Evolutionary conservation across 2,113 vertebrate genomes (phyloP), one percentile per base, ranked within the genome.

Genomic region (Gulo gulo): DNA sequence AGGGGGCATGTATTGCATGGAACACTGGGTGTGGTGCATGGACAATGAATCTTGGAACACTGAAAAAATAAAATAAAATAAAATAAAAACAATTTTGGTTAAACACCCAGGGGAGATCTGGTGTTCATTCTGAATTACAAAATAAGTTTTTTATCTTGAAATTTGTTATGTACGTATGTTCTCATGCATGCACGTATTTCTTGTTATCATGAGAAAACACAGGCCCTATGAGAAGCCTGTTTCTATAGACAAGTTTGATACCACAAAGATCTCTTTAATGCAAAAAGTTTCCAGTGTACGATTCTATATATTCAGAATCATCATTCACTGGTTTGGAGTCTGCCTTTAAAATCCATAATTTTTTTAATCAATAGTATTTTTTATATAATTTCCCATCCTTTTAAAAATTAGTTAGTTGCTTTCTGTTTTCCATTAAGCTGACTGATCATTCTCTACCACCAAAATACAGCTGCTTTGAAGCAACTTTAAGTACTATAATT

Each of bases 91-190:
- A 55, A 55, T 80, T 92, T 57, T 91, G 73, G 21, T 1, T 34
- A 81, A 81, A 47, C 6, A 97, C 96, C 34, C 45, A 84, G 50
- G 42, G 39, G n/a, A 87, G n/a, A 34, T 52, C 23, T 91, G 14
- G 21, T 88, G 47, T 26, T 97, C 36, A 91, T 50, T 42, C 12
- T 87, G 45, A 95, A 45, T 88, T 95, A 61, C 24, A 94, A 95
- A 93, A 52, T 80, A 76, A 52, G 7, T 42, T 78, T 89, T 55
- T 93, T 34, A 59, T 42, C 93, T 74, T 31, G 36, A 47, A 88
- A 24, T 65, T 78, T 82, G n/a, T 15, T 52, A 73, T 61, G 29
- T 29, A 78, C 26, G 24, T 29, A 52, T 65, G 18, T n/a, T 34
- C 24, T 14, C 34, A 61, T 47, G 4, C 26, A 88, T 39, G 2